phyloP scores from a whole-genome alignment of 2,113 vertebrate species.

The Scolopax mira region DNA sequence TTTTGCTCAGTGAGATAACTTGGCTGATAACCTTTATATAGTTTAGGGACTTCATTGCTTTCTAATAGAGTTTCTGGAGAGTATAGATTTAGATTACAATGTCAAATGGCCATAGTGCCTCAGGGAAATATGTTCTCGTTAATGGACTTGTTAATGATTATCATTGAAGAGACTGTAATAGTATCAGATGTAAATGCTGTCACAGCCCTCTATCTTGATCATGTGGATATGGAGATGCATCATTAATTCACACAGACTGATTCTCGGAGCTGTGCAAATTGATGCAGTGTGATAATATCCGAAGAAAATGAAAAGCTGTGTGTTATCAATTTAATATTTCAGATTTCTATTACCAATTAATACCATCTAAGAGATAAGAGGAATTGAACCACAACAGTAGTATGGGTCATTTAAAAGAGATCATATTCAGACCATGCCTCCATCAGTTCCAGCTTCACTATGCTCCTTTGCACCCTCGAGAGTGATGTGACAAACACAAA shows the following conservation, averaged over 20 bases:
- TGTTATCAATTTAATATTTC: constrained; percentile 19
- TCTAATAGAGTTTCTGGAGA: constrained; percentile 47
- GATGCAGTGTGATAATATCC: not conserved
- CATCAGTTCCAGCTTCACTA: not conserved
- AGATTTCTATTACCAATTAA: constrained; percentile 42
- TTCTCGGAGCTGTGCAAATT: not conserved
- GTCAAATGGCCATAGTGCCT: not conserved
- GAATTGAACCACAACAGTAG: not conserved
- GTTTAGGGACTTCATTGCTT: constrained; percentile 36
- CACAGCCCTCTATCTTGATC: constrained; percentile 24
- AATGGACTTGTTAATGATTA: constrained; percentile 61
- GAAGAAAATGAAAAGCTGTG: constrained; percentile 41
- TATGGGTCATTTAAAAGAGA: not conserved
- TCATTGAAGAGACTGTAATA: constrained; percentile 21
- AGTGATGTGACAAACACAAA: not conserved
- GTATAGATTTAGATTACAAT: constrained; percentile 24
- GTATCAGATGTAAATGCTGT: constrained; percentile 47
- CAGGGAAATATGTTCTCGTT: constrained; percentile 49
- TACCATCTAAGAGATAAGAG: not conserved
- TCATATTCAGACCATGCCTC: not conserved
- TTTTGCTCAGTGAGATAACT: not conserved
- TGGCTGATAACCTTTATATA: constrained; percentile 26
- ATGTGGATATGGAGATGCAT: not conserved
- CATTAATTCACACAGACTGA: constrained; percentile 45
- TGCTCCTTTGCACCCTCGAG: not conserved